Evolutionary conservation across 1,140 invertebrate genomes (phyloP), one percentile per base, ranked within the genome.

Genomic region (Drosophila punjabiensis): DNA sequence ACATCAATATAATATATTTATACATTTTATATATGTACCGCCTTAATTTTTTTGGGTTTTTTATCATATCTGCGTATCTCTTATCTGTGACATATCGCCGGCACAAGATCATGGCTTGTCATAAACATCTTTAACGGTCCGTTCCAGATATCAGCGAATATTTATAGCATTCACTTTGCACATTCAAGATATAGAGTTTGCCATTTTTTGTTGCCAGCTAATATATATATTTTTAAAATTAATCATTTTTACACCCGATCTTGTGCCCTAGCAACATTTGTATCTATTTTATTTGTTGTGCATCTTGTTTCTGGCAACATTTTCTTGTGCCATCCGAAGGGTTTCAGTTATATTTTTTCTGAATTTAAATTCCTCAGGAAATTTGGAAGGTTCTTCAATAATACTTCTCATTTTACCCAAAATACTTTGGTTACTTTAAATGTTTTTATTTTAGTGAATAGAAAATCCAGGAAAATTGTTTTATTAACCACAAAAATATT

Each of bases 41-140:
- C 28, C 5, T 28, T 35, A 30, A n/a, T 45, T 47, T 67, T 16
- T 16, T n/a, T n/a, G n/a, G 64, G 32, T 20, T 18, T 64, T 63
- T 67, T 64, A 45, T 64, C 64, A 67, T 67, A 64, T 64, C 41
- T 35, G 9, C 20, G 20, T 47, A 37, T 64, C 59, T 16, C 13
- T 48, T 65, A 65, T 65, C 60, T 28, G 20, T 62, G 59, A 37
- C 65, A 65, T 65, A 48, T 65, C 60, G 45, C 39, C 35, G 35
- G 7, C 9, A 13, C 41, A 20, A 65, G 59, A 68, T 68, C 64
- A 30, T 13, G 32, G 24, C n/a, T 16, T 65, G 61, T 68, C 65
- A 47, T 32, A 68, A 65, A 64, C 20, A 68, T 68, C 65, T 68
- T 37, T 28, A 28, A 37, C 18, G 59, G 32, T 14, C 8, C 7